phyloP scores from a whole-genome alignment of 2,797 vertebrate species.

The Lacerta bilineata region DNA sequence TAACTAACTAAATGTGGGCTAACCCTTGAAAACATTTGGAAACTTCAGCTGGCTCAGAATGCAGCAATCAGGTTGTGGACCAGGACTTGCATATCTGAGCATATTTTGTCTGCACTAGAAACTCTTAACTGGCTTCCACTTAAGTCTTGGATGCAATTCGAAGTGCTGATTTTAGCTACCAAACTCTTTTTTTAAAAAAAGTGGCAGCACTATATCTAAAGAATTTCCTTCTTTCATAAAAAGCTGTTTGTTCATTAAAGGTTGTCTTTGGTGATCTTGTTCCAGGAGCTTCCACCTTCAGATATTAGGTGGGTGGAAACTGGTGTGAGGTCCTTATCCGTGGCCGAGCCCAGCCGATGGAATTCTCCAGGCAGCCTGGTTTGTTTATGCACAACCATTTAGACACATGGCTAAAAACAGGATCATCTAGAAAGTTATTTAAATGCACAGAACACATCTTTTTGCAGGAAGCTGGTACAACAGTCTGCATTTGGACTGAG shows the following conservation, averaged over 20 bases:
- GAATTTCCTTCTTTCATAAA: not conserved
- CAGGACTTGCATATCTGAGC: not conserved
- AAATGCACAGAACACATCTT: not conserved
- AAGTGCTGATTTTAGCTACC: too few species aligned
- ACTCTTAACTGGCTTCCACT: not conserved
- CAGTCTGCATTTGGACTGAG: not conserved
- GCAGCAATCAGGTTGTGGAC: not conserved
- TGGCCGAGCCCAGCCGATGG: too few species aligned
- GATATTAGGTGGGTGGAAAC: not conserved
- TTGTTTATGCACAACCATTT: not conserved
- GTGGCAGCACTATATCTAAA: too few species aligned
- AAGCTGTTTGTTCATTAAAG: not conserved
- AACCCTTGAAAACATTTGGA: not conserved
- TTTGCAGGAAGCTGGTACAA: not conserved
- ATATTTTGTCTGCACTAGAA: not conserved
- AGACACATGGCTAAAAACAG: not conserved
- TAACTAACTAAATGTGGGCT: not conserved
- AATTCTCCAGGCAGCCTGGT: not conserved
- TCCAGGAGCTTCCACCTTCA: not conserved
- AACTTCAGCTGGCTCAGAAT: too few species aligned
- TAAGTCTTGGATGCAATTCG: too few species aligned
- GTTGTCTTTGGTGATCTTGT: too few species aligned
- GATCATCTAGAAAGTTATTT: not conserved
- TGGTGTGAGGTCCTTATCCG: not conserved
- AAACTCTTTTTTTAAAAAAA: too few species aligned